Base-by-base conservation (phyloP, 2,888 invertebrate species). In the Conomelus anceps region DNA sequence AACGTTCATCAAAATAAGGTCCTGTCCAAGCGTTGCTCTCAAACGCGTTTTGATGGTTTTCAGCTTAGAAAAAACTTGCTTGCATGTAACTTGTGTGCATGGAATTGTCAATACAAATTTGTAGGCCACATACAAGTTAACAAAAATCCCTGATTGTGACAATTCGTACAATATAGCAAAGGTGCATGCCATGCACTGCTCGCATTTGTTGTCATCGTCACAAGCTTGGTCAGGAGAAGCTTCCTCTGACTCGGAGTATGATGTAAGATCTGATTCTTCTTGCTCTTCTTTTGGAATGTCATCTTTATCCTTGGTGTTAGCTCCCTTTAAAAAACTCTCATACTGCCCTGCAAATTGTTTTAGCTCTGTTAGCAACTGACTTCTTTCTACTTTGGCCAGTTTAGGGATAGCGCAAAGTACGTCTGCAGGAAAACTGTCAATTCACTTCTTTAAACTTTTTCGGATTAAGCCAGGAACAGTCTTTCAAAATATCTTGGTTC, bases 31-130 rank as follows among this genome's bases (percentile, higher is more conserved):
- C 22, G 88, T 22, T 22, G 84, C 41, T 26, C 89, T 23, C 17
- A 90, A 84, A 29, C 41, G n/a, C 84, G 89, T 88, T 84, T 89
- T 86, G 22, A 90, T 86, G 24, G 85, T 88, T 89, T 90, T 90
- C 87, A 90, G 89, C 89, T 90, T 89, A 84, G 89, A 89, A 90
- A 90, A 90, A 17, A 84, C 88, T 88, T 86, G 88, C 88, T 90
- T 85, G 84, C 89, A 89, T 89, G 89, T 88, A 24, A 90, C 89
- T 89, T 89, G 89, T 63, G 90, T 90, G 88, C 89, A 90, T 88
- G 89, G 89, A 87, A 90, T 88, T 23, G 90, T 90, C 23, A 90
- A 86, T 17, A 89, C 29, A 89, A 89, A 89, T 23, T 89, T 89
- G 24, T 87, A 89, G 24, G 23, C 85, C 85, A 89, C 85, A 88